Percentiles rank a stretch among this genome's conserved stretches.
Conservation (phyloP, 2,113 vertebrate genomes). For the Oncorhynchus mykiss region DNA sequence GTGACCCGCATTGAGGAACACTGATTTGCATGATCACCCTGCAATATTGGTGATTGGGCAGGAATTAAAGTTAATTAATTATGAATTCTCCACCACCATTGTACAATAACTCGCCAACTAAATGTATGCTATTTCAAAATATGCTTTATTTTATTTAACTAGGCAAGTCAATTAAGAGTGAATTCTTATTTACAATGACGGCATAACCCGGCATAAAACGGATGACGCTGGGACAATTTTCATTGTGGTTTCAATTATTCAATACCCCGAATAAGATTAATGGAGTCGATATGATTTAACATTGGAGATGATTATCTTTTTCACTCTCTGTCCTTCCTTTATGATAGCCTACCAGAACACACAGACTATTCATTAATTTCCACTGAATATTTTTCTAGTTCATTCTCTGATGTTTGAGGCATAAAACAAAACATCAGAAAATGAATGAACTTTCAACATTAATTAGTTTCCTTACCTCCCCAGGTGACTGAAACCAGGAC, state of each 20-base stretch:
- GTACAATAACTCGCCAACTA: background rate
- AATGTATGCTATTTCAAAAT: background rate
- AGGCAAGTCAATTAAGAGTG: too few relatives aligned
- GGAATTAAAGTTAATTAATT: background rate
- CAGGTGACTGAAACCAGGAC: constrained; percentile 98
- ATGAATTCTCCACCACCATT: background rate
- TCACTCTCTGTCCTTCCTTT: background rate
- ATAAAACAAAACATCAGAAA: background rate
- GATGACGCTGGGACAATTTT: background rate
- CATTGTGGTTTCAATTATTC: background rate
- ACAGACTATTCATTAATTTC: background rate
- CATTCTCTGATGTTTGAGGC: background rate
- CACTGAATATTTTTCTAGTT: background rate
- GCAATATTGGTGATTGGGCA: background rate
- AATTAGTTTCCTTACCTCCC: background rate
- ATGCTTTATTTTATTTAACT: too few relatives aligned
- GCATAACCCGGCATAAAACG: too few relatives aligned
- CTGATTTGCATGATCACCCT: background rate
- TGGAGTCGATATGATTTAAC: background rate
- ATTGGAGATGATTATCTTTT: background rate
- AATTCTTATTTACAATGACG: too few relatives aligned
- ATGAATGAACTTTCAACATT: too few relatives aligned
- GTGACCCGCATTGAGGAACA: background rate
- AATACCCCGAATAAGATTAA: background rate
- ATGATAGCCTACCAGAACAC: background rate